Conservation (phyloP, 1,140 invertebrate genomes). For the Carcinoscorpius rotundicauda region DNA sequence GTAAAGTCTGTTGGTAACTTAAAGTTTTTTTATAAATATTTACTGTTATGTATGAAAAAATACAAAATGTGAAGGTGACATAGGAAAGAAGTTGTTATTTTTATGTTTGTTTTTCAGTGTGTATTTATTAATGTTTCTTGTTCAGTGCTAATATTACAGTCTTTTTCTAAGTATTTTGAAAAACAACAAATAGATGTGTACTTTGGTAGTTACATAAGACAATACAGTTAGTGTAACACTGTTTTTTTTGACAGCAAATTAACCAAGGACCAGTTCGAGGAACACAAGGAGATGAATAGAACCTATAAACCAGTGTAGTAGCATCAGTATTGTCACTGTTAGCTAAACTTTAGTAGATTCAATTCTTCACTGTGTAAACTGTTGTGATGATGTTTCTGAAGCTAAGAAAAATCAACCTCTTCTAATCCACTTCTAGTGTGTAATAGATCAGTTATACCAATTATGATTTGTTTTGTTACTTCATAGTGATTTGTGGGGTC, state of each 20-base stretch:
- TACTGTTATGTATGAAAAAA: background rate
- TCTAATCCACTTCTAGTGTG: no score
- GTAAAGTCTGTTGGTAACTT: conserved; percentile 20
- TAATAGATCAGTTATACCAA: no score
- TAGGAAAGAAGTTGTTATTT: background rate
- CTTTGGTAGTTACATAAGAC: no score
- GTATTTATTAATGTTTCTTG: background rate
- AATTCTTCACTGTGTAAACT: no score
- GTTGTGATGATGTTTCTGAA: no score
- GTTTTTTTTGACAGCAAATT: conserved; percentile 11
- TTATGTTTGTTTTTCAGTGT: background rate
- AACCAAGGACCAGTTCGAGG: conserved; percentile 13
- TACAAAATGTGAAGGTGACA: background rate
- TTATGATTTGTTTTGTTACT: no score
- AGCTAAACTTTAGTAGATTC: no score
- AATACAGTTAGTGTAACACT: no score
- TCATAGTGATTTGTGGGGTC: no score
- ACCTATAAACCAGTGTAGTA: no score
- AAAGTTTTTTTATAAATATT: background rate
- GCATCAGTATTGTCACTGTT: no score
- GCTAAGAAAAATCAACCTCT: no score
- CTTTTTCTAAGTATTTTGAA: background rate
- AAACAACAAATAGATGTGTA: background rate
- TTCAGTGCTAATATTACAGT: background rate
- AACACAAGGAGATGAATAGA: conserved; percentile 11